Conservation (phyloP, 2,113 vertebrate genomes). For the Micromys minutus region DNA sequence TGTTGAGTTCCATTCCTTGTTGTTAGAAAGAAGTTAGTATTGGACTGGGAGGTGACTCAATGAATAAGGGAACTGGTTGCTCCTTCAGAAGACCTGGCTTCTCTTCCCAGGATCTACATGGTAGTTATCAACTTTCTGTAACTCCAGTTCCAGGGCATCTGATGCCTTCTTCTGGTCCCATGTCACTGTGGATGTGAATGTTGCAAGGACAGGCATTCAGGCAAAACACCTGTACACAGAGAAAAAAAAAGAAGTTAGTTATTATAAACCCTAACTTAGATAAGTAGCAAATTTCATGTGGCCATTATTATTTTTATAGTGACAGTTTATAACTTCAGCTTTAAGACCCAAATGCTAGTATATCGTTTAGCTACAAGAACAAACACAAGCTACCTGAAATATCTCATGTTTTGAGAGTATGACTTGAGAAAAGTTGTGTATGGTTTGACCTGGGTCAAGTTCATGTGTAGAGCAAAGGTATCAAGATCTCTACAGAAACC, state of each 20-base stretch:
- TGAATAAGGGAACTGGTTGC: neutral
- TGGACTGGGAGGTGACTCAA: neutral
- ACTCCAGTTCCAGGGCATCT: neutral
- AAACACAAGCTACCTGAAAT: neutral
- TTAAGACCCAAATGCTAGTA: neutral
- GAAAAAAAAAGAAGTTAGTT: neutral
- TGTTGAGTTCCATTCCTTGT: neutral
- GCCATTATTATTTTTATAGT: conserved; percentile 2
- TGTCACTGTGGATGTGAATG: neutral
- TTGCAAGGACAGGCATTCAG: neutral
- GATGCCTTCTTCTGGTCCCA: neutral
- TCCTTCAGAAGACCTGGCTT: neutral
- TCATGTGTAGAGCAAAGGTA: neutral
- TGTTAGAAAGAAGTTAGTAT: neutral
- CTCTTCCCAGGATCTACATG: neutral
- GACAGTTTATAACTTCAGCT: neutral
- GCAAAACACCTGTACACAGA: neutral
- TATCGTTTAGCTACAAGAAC: neutral
- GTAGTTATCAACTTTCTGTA: neutral
- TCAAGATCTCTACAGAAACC: neutral
- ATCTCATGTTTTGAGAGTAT: neutral
- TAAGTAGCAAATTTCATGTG: neutral
- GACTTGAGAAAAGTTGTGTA: neutral
- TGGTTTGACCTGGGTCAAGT: neutral
- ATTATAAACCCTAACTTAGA: neutral